phyloP scores from a whole-genome alignment of 2,113 vertebrate genomes.

The Clupea harengus region DNA sequence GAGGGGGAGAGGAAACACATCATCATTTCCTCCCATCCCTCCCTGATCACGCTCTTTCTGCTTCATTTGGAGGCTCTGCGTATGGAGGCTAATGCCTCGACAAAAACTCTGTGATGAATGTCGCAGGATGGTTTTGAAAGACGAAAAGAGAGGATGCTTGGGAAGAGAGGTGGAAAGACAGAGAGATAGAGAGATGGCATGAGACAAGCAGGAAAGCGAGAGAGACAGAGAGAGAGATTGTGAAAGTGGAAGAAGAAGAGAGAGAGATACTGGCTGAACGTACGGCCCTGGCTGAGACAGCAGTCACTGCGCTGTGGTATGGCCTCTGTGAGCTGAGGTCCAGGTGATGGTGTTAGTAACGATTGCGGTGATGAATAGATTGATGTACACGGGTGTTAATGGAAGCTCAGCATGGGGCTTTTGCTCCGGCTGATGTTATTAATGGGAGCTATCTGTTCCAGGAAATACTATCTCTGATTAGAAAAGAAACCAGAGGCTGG shows the following conservation, averaged over 20 bases:
- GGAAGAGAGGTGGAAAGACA: no score
- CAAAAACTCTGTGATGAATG: neutral
- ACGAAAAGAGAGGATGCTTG: neutral
- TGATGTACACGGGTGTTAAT: neutral
- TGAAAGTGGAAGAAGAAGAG: neutral
- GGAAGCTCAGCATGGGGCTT: neutral
- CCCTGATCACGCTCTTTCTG: neutral
- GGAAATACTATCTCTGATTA: neutral
- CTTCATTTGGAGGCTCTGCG: neutral
- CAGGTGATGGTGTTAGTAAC: neutral
- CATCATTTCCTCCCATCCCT: neutral
- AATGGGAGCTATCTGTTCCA: neutral
- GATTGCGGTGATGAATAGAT: constrained; percentile 8
- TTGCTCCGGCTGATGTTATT: neutral
- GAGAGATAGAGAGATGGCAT: no score
- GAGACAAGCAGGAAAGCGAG: no score
- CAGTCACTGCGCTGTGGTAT: neutral
- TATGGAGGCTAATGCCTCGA: neutral
- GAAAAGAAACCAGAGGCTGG: neutral
- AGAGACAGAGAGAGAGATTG: neutral
- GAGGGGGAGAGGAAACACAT: neutral
- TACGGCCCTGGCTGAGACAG: neutral
- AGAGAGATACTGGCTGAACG: neutral
- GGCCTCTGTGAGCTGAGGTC: neutral
- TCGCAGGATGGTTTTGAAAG: neutral